These are phyloP conservation scores for Pampus argenteus DNA, from an alignment of 2,797 vertebrate genomes.

Conservation along the genomic window DNA sequence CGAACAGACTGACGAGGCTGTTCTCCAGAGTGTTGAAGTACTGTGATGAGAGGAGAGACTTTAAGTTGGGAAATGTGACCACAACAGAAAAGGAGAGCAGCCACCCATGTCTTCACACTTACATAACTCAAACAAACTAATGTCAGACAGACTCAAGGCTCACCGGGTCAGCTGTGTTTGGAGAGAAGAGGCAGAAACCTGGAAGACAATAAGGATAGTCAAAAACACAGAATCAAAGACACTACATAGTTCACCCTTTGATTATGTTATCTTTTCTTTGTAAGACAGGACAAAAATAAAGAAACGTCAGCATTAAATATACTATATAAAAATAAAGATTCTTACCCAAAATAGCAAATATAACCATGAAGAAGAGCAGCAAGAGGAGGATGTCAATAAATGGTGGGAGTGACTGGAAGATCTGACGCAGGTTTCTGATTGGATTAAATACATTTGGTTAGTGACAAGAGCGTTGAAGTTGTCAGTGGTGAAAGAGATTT, in stretches of 20 bases:
- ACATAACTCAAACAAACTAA: slow-evolving; percentile 30
- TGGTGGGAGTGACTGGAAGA: slow-evolving; percentile 99
- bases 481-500: not conserved
- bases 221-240: slow-evolving; percentile 4
- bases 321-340: not conserved
- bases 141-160: slow-evolving; percentile 23
- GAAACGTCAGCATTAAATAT: not conserved
- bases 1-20: slow-evolving; percentile 97
- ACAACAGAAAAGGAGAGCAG: slow-evolving; percentile 26
- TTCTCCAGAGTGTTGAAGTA: slow-evolving; percentile 97
- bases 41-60: slow-evolving; percentile 75
- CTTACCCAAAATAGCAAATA: slow-evolving; percentile 97
- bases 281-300: not conserved
- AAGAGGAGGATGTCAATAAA: slow-evolving; percentile 98
- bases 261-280: not conserved
- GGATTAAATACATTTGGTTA: slow-evolving; percentile 12
- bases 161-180: slow-evolving; percentile 92
- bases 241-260: not conserved
- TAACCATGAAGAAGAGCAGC: slow-evolving; percentile 98
- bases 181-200: slow-evolving; percentile 98
- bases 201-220: slow-evolving; percentile 26
- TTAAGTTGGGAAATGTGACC: slow-evolving; percentile 45
- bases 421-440: slow-evolving; percentile 95
- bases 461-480: not conserved
- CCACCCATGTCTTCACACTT: not conserved